Evolutionary conservation across 2,113 vertebrate genomes (phyloP).

Genomic region (Nannobrachium achirus): DNA sequence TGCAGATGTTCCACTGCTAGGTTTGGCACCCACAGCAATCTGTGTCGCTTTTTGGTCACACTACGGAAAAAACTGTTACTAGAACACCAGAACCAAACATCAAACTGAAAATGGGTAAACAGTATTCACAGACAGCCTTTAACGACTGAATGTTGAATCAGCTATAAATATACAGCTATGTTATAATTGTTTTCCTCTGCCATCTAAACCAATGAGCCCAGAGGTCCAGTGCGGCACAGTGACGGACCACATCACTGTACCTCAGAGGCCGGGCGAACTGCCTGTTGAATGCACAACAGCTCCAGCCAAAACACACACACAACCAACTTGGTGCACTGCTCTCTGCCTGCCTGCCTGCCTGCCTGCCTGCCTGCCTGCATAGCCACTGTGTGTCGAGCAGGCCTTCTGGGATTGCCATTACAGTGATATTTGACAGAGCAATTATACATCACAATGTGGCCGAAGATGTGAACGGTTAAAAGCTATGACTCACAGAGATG

Average conservation of each 20-base stretch:
- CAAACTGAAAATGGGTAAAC: slow-evolving; percentile 63
- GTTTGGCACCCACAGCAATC: slow-evolving; percentile 43
- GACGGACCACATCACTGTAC: slow-evolving; percentile 76
- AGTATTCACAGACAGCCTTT: slow-evolving; percentile 64
- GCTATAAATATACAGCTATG: slow-evolving; percentile 72
- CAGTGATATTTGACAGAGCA: slow-evolving; percentile 40
- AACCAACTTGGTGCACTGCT: slow-evolving; percentile 45
- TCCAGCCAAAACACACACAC: slow-evolving; percentile 76
- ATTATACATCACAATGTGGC: slow-evolving; percentile 42
- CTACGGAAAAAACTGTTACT: slow-evolving; percentile 39
- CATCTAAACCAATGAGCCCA: slow-evolving; percentile 68
- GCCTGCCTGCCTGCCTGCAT: slow-evolving; percentile 35
- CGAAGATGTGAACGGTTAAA: background rate
- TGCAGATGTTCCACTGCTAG: slow-evolving; percentile 60
- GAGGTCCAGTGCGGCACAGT: slow-evolving; percentile 63
- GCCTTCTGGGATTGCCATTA: slow-evolving; percentile 44
- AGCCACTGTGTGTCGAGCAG: slow-evolving; percentile 20
- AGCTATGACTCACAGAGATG: slow-evolving; percentile 1
- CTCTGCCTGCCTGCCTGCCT: background rate
- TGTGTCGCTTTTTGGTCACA: slow-evolving; percentile 45
- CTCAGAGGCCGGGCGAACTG: slow-evolving; percentile 69
- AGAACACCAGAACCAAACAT: slow-evolving; percentile 66
- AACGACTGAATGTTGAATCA: slow-evolving; percentile 69
- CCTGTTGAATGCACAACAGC: slow-evolving; percentile 70
- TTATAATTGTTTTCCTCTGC: slow-evolving; percentile 77